phyloP scores from a whole-genome alignment of 2,113 vertebrate genomes.

The Pseudolaguvia tuberculata region DNA sequence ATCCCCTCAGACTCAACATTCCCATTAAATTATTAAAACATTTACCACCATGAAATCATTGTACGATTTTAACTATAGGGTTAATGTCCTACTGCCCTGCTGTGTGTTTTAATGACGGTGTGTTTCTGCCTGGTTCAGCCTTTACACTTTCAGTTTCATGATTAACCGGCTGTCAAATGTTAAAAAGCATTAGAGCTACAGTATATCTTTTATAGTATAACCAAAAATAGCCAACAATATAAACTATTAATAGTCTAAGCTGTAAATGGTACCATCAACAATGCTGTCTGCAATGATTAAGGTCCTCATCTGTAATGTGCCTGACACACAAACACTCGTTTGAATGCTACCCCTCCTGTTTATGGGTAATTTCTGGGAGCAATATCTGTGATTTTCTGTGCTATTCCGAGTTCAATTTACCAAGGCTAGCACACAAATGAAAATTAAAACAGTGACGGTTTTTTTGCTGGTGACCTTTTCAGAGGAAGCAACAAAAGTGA shows the following conservation, averaged over 20 bases:
- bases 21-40: background rate
- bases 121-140: background rate
- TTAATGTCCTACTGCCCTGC: slow-evolving; percentile 40
- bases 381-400: slow-evolving; percentile 35
- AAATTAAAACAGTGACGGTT: slow-evolving; percentile 23
- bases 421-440: slow-evolving; percentile 20
- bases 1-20: background rate
- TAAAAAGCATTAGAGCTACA: slow-evolving; percentile 17
- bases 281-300: slow-evolving; percentile 2
- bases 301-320: background rate
- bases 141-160: background rate
- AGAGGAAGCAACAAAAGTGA: slow-evolving; percentile 42
- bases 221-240: slow-evolving; percentile 19
- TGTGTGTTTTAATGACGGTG: slow-evolving; percentile 28
- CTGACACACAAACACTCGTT: background rate
- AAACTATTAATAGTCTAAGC: slow-evolving; percentile 16
- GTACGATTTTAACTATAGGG: slow-evolving; percentile 26
- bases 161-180: slow-evolving; percentile 37
- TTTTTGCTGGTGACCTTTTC: slow-evolving; percentile 47
- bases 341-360: background rate
- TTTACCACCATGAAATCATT: background rate
- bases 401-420: background rate
- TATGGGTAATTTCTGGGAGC: slow-evolving; percentile 1
- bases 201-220: slow-evolving; percentile 7
- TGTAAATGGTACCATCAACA: slow-evolving; percentile 15